Evolutionary conservation across 2,797 vertebrate genomes (phyloP).

Genomic region (Hyperoplus immaculatus): DNA sequence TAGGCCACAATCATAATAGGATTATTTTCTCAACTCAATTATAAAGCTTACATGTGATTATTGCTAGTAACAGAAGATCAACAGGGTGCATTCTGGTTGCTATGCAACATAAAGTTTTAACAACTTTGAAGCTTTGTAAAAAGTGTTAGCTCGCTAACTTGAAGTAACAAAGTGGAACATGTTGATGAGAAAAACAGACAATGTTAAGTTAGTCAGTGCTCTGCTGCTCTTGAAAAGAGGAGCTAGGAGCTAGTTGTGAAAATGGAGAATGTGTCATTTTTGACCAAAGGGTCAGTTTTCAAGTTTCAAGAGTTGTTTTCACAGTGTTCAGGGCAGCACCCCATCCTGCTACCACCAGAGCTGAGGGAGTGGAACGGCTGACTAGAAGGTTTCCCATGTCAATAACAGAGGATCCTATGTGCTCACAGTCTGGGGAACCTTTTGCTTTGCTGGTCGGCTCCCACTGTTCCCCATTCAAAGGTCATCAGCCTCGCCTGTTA

Average conservation of each 20-base stretch:
- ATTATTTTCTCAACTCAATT: slow-evolving; percentile 38
- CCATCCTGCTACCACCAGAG: slow-evolving; percentile 20
- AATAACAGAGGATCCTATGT: slow-evolving; percentile 40
- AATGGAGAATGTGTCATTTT: slow-evolving; percentile 4
- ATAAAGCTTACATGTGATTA: slow-evolving; percentile 51
- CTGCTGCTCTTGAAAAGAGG: slow-evolving; percentile 58
- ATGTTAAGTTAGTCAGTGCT: slow-evolving; percentile 22
- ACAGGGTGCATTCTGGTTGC: slow-evolving; percentile 77
- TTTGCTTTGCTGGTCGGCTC: slow-evolving; percentile 17
- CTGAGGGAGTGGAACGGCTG: slow-evolving; percentile 39
- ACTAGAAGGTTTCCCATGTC: slow-evolving; percentile 15
- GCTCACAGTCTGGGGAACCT: slow-evolving; percentile 22
- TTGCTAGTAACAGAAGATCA: slow-evolving; percentile 72
- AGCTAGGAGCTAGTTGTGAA: slow-evolving; percentile 16
- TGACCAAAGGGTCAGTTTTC: background rate
- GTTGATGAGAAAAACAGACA: slow-evolving; percentile 6
- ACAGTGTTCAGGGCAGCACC: slow-evolving; percentile 1
- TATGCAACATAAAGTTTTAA: slow-evolving; percentile 76
- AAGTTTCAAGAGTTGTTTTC: slow-evolving; percentile 12
- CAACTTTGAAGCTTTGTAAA: slow-evolving; percentile 59
- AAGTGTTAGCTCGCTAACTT: slow-evolving; percentile 50
- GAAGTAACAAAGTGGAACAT: slow-evolving; percentile 45
- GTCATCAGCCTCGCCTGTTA: background rate
- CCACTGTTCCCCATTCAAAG: slow-evolving; percentile 25
- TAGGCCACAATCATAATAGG: slow-evolving; percentile 40